These are phyloP conservation scores for Drosophila emarginata DNA, from an alignment of 2,888 invertebrate species.

Conservation along the genomic window DNA sequence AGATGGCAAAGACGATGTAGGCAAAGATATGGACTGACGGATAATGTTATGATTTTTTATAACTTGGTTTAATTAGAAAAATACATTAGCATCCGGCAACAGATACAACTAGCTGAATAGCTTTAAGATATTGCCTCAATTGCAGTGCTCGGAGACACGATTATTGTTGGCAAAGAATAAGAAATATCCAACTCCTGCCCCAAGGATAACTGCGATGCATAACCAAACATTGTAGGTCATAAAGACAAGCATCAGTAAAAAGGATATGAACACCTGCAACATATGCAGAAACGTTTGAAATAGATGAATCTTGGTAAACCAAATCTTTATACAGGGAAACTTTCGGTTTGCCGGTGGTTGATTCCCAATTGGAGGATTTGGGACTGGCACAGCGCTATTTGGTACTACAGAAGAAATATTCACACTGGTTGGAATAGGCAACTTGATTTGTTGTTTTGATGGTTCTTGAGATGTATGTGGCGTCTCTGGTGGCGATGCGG, in stretches of 20 bases:
- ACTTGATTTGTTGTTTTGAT: not conserved
- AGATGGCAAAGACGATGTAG: not conserved
- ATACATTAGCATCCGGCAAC: conserved; percentile 60
- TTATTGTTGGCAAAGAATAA: conserved; percentile 87
- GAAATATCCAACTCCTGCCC: conserved; percentile 95
- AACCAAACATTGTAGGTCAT: conserved; percentile 98
- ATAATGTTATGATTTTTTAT: conserved; percentile 64
- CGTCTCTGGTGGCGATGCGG: not conserved
- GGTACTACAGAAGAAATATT: not conserved
- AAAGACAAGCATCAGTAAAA: conserved; percentile 96
- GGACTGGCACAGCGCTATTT: not conserved
- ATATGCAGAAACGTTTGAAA: conserved; percentile 94
- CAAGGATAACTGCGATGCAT: conserved; percentile 92
- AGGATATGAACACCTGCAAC: conserved; percentile 90
- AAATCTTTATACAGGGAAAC: conserved; percentile 11
- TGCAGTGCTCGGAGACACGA: conserved; percentile 58
- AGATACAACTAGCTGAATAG: conserved; percentile 13
- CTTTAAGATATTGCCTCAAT: conserved; percentile 33
- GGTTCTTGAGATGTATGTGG: too few relatives aligned
- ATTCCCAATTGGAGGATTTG: too few relatives aligned
- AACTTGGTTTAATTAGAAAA: conserved; percentile 72
- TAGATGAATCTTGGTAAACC: conserved; percentile 83
- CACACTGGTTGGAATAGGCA: not conserved
- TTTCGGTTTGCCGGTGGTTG: too few relatives aligned
- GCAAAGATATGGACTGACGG: conserved; percentile 7